Evolutionary conservation across 2,888 invertebrate species (phyloP).

Genomic region (Hipparchia semele): DNA sequence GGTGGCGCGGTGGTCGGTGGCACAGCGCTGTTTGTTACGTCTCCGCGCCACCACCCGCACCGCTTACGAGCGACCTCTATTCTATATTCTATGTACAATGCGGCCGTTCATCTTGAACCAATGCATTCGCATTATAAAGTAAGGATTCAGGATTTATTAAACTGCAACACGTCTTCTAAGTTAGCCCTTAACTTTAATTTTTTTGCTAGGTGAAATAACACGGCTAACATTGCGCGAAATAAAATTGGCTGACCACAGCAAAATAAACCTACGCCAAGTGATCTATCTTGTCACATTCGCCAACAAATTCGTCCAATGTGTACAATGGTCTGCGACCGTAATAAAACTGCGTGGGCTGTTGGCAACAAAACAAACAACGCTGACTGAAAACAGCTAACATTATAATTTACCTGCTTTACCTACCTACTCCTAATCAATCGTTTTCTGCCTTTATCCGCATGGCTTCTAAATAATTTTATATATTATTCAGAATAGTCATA

Average conservation of each 20-base stretch:
- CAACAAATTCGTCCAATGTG: too few relatives aligned
- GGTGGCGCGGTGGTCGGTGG: constrained; percentile 73
- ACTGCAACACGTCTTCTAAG: too few relatives aligned
- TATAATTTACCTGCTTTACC: neutral
- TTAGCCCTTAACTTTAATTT: too few relatives aligned
- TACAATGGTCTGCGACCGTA: neutral
- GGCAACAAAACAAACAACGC: neutral
- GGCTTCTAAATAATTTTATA: neutral
- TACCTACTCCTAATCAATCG: neutral
- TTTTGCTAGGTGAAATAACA: too few relatives aligned
- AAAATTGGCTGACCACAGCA: too few relatives aligned
- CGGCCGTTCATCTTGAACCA: neutral
- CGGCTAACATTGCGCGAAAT: too few relatives aligned
- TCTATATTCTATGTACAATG: neutral
- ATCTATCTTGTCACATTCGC: too few relatives aligned
- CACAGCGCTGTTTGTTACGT: constrained; percentile 37
- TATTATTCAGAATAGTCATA: neutral
- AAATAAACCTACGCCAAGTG: too few relatives aligned
- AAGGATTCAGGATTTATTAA: too few relatives aligned
- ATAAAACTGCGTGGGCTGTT: neutral
- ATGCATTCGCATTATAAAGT: neutral
- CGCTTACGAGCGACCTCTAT: neutral
- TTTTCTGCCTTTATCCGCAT: neutral
- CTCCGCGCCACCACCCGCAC: constrained; percentile 37
- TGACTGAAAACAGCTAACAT: neutral